Conservation (phyloP, 2,797 vertebrate species). For the Anas capensis region DNA sequence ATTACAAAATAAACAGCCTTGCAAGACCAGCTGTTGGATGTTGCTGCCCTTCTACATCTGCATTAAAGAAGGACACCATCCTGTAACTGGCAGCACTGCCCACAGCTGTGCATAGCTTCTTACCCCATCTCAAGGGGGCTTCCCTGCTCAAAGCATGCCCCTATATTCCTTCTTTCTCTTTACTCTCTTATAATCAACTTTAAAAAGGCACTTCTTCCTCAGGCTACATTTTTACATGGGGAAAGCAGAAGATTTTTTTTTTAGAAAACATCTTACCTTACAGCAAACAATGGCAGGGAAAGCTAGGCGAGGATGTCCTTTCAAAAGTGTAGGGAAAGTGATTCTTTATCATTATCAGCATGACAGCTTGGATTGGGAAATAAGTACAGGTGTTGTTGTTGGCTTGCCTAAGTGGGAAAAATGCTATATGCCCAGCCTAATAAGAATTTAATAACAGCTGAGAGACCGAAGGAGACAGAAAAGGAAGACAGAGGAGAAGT, state of each 20-base stretch:
- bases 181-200: not conserved
- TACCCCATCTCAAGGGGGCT: not conserved
- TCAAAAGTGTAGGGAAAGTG: not conserved
- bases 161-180: not conserved
- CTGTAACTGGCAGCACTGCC: not conserved
- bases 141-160: accelerated
- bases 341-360: not conserved
- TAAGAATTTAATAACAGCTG: not conserved
- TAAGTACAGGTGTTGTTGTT: not conserved
- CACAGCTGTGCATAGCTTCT: not conserved
- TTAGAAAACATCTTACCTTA: not conserved
- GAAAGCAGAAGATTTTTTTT: not conserved
- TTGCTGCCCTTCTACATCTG: not conserved
- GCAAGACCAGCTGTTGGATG: not conserved
- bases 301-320: not conserved
- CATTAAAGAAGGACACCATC: not conserved
- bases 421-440: not conserved
- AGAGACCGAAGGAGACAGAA: not conserved
- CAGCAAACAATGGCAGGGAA: not conserved
- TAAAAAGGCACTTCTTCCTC: not conserved
- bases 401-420: not conserved
- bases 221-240: not conserved
- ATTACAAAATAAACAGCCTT: not conserved
- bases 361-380: not conserved
- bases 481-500: not conserved